phyloP scores from a whole-genome alignment of 2,888 invertebrate genomes.

The Bugulina stolonifera region DNA sequence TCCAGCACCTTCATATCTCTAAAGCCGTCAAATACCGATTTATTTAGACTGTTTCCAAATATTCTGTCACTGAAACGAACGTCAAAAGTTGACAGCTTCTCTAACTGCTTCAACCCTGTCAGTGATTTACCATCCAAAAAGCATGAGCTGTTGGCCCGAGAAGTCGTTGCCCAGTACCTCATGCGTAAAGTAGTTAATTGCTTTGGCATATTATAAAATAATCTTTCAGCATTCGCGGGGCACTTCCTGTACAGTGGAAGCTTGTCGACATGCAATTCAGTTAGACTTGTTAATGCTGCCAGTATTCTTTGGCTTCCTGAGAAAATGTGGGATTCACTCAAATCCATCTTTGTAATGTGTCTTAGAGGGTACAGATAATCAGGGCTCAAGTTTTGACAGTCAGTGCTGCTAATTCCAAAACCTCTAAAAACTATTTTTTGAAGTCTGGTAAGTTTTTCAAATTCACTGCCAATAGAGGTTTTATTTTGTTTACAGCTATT shows the following conservation, averaged over 20 bases:
- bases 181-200: background rate
- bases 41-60: background rate
- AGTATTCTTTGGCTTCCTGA: background rate
- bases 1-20: background rate
- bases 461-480: background rate
- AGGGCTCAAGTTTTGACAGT: background rate
- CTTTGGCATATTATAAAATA: background rate
- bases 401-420: background rate
- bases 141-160: background rate
- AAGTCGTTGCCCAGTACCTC: background rate
- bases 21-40: background rate
- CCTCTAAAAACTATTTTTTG: background rate
- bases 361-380: background rate
- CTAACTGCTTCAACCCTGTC: background rate
- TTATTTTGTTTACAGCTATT: background rate
- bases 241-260: background rate
- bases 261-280: background rate
- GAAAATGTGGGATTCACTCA: conserved; percentile 1
- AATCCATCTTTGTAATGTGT: background rate
- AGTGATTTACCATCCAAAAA: background rate
- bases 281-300: background rate
- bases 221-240: background rate
- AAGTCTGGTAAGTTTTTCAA: background rate
- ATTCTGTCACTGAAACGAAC: background rate
- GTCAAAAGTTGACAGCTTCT: background rate